phyloP scores from a whole-genome alignment of 2,113 vertebrate genomes.

The Aptenodytes patagonicus region DNA sequence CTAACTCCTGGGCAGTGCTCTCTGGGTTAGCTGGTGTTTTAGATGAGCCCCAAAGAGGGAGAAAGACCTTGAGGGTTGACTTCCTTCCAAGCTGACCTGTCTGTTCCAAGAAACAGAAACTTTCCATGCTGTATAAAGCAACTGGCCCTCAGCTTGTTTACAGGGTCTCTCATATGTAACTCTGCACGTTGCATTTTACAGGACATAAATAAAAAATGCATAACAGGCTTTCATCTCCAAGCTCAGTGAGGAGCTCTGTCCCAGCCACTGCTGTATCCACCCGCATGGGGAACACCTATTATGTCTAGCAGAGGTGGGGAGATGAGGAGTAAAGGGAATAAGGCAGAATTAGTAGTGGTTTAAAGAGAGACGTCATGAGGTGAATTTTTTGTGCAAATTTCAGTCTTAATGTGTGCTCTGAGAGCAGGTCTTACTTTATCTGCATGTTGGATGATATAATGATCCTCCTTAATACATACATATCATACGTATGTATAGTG shows the following conservation, averaged over 20 bases:
- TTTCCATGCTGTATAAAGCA: slow-evolving; percentile 56
- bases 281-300: not conserved
- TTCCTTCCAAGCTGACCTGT: slow-evolving; percentile 35
- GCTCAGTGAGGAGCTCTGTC: not conserved
- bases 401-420: not conserved
- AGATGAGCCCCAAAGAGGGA: slow-evolving; percentile 16
- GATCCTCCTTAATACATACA: not conserved
- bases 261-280: not conserved
- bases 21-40: not conserved
- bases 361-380: not conserved
- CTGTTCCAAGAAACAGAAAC: slow-evolving; percentile 42
- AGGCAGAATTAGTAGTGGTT: not conserved
- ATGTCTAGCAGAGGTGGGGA: not conserved
- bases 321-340: not conserved
- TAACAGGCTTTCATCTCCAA: not conserved
- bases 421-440: not conserved
- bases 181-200: not conserved
- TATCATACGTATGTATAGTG: too few relatives aligned
- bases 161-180: not conserved
- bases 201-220: not conserved
- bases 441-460: not conserved
- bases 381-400: not conserved
- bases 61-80: slow-evolving; percentile 36
- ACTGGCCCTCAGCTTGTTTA: slow-evolving; percentile 27
- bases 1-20: not conserved